Percentiles rank a stretch among this genome's conserved stretches.
Conservation (phyloP, 2,113 vertebrate species). For the Myotis davidii region DNA sequence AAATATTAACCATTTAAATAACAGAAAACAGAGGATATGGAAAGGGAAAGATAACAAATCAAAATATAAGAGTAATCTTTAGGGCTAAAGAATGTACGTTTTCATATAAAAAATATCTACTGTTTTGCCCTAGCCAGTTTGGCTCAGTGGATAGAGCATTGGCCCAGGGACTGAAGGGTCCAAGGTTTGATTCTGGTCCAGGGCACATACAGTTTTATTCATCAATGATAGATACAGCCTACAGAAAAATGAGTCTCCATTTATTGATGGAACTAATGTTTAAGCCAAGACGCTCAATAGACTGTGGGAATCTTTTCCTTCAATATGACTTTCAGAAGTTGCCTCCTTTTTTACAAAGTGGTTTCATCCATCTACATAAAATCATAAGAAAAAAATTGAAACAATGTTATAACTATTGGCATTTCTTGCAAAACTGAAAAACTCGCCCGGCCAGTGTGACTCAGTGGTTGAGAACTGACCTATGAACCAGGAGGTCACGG, state of each 20-base stretch:
- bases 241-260: neutral
- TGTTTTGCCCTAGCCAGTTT: neutral
- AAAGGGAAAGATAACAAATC: neutral
- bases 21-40: neutral
- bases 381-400: neutral
- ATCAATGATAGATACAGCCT: neutral
- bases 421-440: no score
- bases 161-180: no score
- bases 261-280: neutral
- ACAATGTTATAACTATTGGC: neutral
- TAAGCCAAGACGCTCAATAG: neutral
- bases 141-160: no score
- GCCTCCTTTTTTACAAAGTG: neutral
- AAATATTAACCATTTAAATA: neutral
- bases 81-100: neutral
- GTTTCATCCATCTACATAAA: neutral
- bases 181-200: no score
- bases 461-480: neutral
- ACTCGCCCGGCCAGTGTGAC: neutral
- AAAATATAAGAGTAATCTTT: neutral
- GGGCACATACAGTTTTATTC: neutral
- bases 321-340: neutral
- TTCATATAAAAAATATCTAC: neutral
- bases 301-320: neutral
- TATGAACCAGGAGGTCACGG: no score